Base-by-base conservation (phyloP, 2,113 vertebrate species). In the Saccopteryx leptura region DNA sequence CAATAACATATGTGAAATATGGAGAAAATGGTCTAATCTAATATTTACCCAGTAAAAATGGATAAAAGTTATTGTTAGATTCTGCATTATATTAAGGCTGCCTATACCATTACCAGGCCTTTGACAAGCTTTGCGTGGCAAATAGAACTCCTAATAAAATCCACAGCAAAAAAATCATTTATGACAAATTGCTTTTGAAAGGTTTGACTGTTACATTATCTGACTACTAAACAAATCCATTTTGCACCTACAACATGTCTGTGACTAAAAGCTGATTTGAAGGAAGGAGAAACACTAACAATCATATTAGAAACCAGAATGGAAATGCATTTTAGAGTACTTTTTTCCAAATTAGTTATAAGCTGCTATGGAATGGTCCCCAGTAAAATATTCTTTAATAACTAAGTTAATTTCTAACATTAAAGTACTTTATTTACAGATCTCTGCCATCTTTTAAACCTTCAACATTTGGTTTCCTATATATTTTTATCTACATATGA, bases 171-270 rank as follows among this genome's bases (percentile, higher is more conserved):
- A 5, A 97, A 97, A 97, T 86, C 18, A 80, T 81, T 96, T 74
- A 95, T 93, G 92, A 97, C 76, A 98, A 93, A 93, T 97, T 74
- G 72, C 90, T 96, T 96, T 82, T 92, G 97, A 96, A 95, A 61
- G 33, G 83, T 96, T 89, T 24, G 88, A 96, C 68, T 58, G 89
- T 84, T 78, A 83, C 78, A 94, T 89, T 93, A 28, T 13, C 94
- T 80, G 91, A 92, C 94, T 97, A 91, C 96, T 93, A 95, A 98
- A 97, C 95, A 93, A 98, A 98, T 93, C 96, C 94, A 96, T 96
- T 98, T 97, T 97, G 94, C 96, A 97, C 95, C 96, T 93, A 79
- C 82, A 81, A 84, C 68, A 69, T 93, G 60, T 86, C 60, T 92
- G 68, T 69, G 95, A 72, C 92, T 83, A 81, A 17, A 91, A 85